A percentile compares a stretch with the other conserved stretches of the same genome.
Evolutionary conservation across 2,888 invertebrate species (phyloP).

Genomic region (Glyphotaelius pellucidus): DNA sequence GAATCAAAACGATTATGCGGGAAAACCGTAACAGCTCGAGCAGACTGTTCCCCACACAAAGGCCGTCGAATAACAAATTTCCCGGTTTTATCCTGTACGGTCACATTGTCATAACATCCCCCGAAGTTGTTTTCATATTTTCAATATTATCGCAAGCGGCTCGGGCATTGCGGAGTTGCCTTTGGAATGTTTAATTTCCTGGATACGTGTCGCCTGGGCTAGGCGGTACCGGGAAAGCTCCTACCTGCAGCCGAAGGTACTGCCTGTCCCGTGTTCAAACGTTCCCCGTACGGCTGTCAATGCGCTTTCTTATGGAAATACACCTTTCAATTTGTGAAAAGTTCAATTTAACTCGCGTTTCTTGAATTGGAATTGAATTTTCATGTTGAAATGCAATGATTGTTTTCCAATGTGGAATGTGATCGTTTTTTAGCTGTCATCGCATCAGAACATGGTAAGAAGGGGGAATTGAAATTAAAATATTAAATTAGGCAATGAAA

Average conservation of each 20-base stretch:
- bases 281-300: background rate
- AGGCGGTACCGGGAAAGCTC: background rate
- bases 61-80: constrained; percentile 9
- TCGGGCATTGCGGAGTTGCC: constrained; percentile 19
- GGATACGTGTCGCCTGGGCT: constrained; percentile 43
- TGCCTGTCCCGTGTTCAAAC: background rate
- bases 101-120: constrained; percentile 15
- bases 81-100: constrained; percentile 26
- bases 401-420: background rate
- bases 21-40: background rate
- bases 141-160: constrained; percentile 35
- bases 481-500: too few relatives aligned
- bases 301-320: background rate
- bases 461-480: too few relatives aligned
- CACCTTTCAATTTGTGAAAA: background rate
- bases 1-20: background rate
- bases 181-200: constrained; percentile 55
- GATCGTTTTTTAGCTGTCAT: background rate
- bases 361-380: background rate
- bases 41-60: background rate
- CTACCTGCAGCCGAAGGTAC: background rate
- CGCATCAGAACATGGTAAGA: background rate
- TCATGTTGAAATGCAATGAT: background rate
- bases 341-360: background rate
- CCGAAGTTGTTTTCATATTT: constrained; percentile 38